Base-by-base conservation (phyloP, 1,140 invertebrate genomes). In the Drosophila paulistorum region DNA sequence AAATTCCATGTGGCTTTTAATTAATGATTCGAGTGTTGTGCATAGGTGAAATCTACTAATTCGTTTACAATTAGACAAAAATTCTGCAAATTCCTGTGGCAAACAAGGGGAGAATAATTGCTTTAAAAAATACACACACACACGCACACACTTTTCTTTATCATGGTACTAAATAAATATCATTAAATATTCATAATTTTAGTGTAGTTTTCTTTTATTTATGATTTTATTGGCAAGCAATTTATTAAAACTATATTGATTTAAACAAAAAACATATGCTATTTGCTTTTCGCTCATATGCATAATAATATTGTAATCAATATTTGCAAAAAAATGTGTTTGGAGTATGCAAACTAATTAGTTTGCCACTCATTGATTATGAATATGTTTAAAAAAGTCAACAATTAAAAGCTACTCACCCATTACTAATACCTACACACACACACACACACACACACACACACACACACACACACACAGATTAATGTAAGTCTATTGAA, bases 41-140 rank as follows among this genome's bases (percentile, higher is more conserved):
- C 45, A 51, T 51, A 51, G 45, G 17, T 51, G 17, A 51, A 51
- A 51, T 3, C 10, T 1, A 20, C 9, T 51, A 23, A 51, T 51
- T 51, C 10, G 20, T 23, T 51, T 51, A 51, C 17, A 51, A 23
- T 23, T 4, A 23, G 20, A 11, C 10, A 51, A 51, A 60, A 14
- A 37, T 2, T 33, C 33, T 7, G 3, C 10, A 39, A 59, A 59
- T 20, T 60, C 30, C 33, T 20, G 6, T 3, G 4, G n/a, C 26
- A 23, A 51, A 39, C 11, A n/a, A 51, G 10, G 17, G 10, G 20
- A 30, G 9, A 51, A 41, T 62, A 63, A 75, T 68, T 75, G 58
- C 20, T 48, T 9, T 48, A 17, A 17, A 14, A 45, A 45, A 45
- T 35, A 45, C 0, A 14, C 5, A 13, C 14, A 7, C 42, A 17